phyloP scores from a whole-genome alignment of 1,140 invertebrate genomes.

The Andrena cerasifolii region DNA sequence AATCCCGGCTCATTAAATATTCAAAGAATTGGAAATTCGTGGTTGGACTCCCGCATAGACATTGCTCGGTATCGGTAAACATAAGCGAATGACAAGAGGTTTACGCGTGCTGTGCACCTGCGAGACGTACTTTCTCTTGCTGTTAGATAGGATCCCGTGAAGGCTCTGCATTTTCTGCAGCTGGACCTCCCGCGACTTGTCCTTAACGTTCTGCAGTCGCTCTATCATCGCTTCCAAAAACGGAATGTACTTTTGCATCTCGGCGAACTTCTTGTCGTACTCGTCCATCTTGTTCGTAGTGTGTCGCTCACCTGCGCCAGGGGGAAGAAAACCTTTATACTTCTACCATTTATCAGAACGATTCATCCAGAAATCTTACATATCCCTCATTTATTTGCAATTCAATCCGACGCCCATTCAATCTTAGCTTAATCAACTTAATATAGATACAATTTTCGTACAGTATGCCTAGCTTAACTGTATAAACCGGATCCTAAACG shows the following conservation, averaged over 20 bases:
- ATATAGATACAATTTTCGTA: too few relatives aligned
- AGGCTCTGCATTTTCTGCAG: slow-evolving; percentile 85
- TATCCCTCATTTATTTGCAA: neutral
- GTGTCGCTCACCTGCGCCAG: slow-evolving; percentile 57
- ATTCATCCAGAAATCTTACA: slow-evolving; percentile 9
- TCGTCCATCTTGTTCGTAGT: slow-evolving; percentile 74
- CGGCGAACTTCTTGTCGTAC: slow-evolving; percentile 84
- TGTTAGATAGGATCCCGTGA: slow-evolving; percentile 84
- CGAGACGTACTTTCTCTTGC: slow-evolving; percentile 84
- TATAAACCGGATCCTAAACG: too few relatives aligned
- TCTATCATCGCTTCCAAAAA: slow-evolving; percentile 86
- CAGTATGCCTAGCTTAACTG: too few relatives aligned
- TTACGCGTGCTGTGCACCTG: neutral
- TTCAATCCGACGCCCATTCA: neutral
- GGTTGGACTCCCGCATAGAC: too few relatives aligned
- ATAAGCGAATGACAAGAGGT: neutral
- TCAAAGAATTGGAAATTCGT: too few relatives aligned
- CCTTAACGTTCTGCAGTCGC: slow-evolving; percentile 82
- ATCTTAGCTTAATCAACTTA: neutral
- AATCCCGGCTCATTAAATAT: too few relatives aligned
- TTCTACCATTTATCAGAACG: slow-evolving; percentile 7
- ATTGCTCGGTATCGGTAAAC: too few relatives aligned
- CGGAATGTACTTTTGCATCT: slow-evolving; percentile 87
- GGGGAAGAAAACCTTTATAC: slow-evolving; percentile 62
- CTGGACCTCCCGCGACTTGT: slow-evolving; percentile 83